Evolutionary conservation across 2,797 vertebrate genomes (phyloP).

Genomic region (Sciurus vulgaris): DNA sequence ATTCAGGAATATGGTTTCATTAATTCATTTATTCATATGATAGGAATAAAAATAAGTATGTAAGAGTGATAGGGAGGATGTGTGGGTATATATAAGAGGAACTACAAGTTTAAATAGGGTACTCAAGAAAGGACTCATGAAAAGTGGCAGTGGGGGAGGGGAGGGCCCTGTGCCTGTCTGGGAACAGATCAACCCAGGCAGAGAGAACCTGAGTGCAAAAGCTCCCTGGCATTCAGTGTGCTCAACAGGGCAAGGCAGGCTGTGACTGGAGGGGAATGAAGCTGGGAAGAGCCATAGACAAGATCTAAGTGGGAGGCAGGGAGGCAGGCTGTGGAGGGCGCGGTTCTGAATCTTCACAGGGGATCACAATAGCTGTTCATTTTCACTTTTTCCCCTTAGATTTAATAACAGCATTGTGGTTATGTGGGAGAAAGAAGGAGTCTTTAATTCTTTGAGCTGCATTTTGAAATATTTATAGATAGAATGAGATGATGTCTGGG

Average conservation of each 20-base stretch:
- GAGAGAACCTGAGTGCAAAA: not conserved
- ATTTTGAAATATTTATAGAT: slow-evolving; percentile 17
- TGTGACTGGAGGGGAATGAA: not conserved
- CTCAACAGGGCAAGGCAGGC: not conserved
- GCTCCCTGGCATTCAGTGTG: not conserved
- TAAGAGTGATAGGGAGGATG: accelerated
- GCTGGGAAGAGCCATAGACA: not conserved
- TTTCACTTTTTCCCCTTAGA: not conserved
- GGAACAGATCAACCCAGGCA: not conserved
- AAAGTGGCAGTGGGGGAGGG: not conserved
- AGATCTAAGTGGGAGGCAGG: not conserved
- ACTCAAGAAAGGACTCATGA: not conserved
- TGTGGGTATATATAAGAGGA: too few species aligned
- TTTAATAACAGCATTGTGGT: not conserved
- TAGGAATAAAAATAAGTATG: not conserved
- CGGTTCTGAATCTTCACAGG: not conserved
- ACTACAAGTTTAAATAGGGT: not conserved
- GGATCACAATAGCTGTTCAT: not conserved
- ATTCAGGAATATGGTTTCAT: not conserved
- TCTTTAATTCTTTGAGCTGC: not conserved
- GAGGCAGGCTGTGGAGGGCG: accelerated
- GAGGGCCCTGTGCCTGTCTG: accelerated
- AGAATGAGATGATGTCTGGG: not conserved
- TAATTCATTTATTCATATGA: not conserved
- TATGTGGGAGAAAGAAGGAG: not conserved